phyloP scores from a whole-genome alignment of 2,888 invertebrate genomes.

The Rhingia rostrata region DNA sequence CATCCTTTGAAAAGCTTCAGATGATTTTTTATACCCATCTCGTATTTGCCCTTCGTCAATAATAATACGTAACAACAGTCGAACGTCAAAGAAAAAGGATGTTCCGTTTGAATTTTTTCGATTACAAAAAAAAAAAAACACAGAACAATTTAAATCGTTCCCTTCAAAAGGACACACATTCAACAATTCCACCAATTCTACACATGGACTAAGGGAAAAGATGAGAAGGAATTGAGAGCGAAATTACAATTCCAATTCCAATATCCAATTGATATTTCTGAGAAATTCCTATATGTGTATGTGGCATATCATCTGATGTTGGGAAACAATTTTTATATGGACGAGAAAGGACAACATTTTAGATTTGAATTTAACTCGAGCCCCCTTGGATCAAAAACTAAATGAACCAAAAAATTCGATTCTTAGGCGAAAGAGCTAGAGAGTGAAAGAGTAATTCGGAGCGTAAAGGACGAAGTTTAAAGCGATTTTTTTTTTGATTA shows the following conservation, averaged over 20 bases:
- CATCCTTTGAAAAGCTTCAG: constrained; percentile 25
- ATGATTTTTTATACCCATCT: neutral
- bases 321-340: neutral
- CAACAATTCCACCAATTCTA: constrained; percentile 24
- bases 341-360: constrained; percentile 17
- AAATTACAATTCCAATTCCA: constrained; percentile 43
- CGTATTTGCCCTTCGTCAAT: constrained; percentile 39
- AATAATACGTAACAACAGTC: constrained; percentile 38
- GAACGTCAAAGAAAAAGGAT: constrained; percentile 29
- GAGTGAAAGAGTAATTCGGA: constrained; percentile 49
- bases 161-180: constrained; percentile 39
- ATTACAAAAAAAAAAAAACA: too few species aligned
- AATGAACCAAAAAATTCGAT: constrained; percentile 55
- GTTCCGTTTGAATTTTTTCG: constrained; percentile 28
- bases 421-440: constrained; percentile 18
- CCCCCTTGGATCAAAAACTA: constrained; percentile 50
- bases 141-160: constrained; percentile 42
- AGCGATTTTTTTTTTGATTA: constrained; percentile 44
- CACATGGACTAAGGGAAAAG: constrained; percentile 30
- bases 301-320: constrained; percentile 28
- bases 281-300: constrained; percentile 2
- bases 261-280: constrained; percentile 35
- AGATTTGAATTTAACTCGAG: constrained; percentile 59
- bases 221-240: neutral
- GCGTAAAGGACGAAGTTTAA: constrained; percentile 42